Evolutionary conservation across 2,797 vertebrate genomes (phyloP), one percentile per base, ranked within the genome.

Genomic region (Microchirus variegatus): DNA sequence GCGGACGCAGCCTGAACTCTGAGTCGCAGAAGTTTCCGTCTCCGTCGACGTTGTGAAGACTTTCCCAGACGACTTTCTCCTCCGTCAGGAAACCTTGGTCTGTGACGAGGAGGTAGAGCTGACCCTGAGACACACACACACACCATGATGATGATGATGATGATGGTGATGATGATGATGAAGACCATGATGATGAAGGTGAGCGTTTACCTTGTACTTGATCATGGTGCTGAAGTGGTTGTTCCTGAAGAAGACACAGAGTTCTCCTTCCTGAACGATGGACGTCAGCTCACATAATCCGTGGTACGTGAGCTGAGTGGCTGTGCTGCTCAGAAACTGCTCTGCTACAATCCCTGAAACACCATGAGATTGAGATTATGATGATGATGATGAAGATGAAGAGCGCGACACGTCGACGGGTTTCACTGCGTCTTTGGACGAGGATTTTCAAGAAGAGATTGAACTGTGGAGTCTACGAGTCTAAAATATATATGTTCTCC

Each of bases 201-300:
- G n/a, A n/a, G n/a, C n/a, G n/a, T 44, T 65, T 91, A 99, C 98
- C 96, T 99, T 97, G 86, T 95, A 95, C 90, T 98, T 99, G 89
- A 96, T 98, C 97, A 99, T 99, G 89, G 98, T 99, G 93, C 97
- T 99, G 87, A 99, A 99, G 93, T 99, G 98, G 93, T 99, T 99
- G 89, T 99, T 99, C 90, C 98, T 96, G 92, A 99, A 99, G 91
- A 99, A 99, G 69, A 99, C 98, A 56, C 97, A 98, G 53, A 99
- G 94, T 73, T 99, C 98, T 89, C 96, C 97, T 87, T 99, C 98
- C 90, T 99, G 96, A 57, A 99, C 96, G 1, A 95, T 94, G 82
- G 97, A 96, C 6, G 96, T 99, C 83, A 99, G 91, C 87, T 99
- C 96, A 86, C 97, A 99, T 45, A 99, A 87, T 70, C 98, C 98